Percentiles rank a stretch among this genome's conserved stretches.
phyloP scores from a whole-genome alignment of 2,797 vertebrate genomes.

The Chelon labrosus region DNA sequence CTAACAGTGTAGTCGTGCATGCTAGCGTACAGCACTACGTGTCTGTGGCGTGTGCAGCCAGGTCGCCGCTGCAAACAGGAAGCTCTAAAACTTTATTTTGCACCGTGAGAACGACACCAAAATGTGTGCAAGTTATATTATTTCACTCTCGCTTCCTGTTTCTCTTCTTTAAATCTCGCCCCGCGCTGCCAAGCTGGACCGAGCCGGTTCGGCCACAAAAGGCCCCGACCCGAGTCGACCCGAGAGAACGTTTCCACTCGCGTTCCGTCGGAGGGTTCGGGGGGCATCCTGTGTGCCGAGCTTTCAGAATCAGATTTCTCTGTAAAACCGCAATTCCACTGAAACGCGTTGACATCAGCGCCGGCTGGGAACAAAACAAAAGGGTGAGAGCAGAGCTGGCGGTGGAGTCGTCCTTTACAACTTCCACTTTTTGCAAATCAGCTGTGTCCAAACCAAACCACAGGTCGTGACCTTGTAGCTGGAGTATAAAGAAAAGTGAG shows the following conservation, averaged over 20 bases:
- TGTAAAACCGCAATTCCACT: neutral
- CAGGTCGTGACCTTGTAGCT: neutral
- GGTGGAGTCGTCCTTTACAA: neutral
- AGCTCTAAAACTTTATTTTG: neutral
- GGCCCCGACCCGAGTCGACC: too few species aligned
- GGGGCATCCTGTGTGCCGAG: too few species aligned
- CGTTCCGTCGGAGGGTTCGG: too few species aligned
- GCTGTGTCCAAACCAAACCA: neutral
- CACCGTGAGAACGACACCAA: slow-evolving; percentile 3
- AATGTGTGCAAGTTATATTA: neutral
- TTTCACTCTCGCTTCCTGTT: slow-evolving; percentile 25
- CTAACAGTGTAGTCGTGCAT: too few species aligned
- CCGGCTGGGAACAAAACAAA: slow-evolving; percentile 11
- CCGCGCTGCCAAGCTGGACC: too few species aligned
- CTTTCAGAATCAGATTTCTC: too few species aligned
- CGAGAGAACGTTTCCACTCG: too few species aligned
- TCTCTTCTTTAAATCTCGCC: too few species aligned
- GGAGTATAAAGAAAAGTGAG: neutral
- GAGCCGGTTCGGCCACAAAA: too few species aligned
- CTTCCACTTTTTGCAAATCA: slow-evolving; percentile 7
- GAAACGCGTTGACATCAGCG: neutral
- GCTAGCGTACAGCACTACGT: too few species aligned
- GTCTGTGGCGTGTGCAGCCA: neutral
- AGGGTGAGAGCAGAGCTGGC: slow-evolving; percentile 4
- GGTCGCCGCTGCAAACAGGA: slow-evolving; percentile 18